Base-by-base conservation (phyloP, 1,140 invertebrate genomes). In the Bombyx mori region DNA sequence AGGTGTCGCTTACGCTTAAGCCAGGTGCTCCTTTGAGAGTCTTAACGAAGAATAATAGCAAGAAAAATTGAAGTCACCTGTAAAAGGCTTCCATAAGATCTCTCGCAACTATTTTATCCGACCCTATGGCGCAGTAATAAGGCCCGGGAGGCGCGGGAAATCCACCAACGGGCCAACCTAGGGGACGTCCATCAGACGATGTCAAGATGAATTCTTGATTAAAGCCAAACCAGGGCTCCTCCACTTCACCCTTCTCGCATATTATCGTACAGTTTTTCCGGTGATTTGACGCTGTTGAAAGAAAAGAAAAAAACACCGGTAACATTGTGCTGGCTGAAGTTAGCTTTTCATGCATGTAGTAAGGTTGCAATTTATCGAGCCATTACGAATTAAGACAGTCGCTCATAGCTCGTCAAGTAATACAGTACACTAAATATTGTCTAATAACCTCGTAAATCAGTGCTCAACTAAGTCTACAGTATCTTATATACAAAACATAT, bases 221-320 rank as follows among this genome's bases (percentile, higher is more conserved):
- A 65, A 95, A 98, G 1, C 98, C 98, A 78, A 99, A 99, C 97
- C 97, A 99, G 0, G 98, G 97, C 55, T 95, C 91, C 43, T 93
- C 89, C 9, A 93, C 92, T 44, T 92, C 92, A 0, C 92, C 94
- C 55, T 91, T 90, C 51, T 94, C 91, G 88, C 94, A 93, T 0
- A 93, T 91, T 61, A 95, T 91, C 1, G 92, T 86, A 75, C 96
- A 97, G 0, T 85, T 78, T 61, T 91, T 89, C 44, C 97, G 91
- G 57, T 94, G 90, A 77, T 99, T 99, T 2, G 94, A 92, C 4
- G 64, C 88, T 89, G 60, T 46, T 59, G 18, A 35, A 26, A 35
- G 26, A 35, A 26, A 26, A 35, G 7, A 3, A 51, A 51, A 7
- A 42, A 35, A 35, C 26, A 35, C 26, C 26, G 26, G 26, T 35